Evolutionary conservation across 2,113 vertebrate species (phyloP).

Genomic region (Furnarius figulus): DNA sequence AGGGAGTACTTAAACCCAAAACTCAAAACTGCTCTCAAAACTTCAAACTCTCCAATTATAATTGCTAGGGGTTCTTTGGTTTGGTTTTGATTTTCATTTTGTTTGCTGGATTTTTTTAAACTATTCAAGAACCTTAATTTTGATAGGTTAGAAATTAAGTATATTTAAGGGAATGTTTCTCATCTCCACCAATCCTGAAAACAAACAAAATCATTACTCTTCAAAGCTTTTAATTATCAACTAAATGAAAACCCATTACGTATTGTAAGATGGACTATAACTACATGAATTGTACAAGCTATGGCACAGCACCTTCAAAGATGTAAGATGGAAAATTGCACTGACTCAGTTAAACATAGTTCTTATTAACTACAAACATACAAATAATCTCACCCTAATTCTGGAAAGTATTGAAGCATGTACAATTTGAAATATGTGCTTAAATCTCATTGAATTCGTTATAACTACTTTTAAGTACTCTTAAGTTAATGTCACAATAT

Average conservation of each 20-base stretch:
- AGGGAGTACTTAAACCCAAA: neutral
- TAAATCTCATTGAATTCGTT: neutral
- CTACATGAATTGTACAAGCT: neutral
- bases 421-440: neutral
- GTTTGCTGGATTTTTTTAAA: accelerated
- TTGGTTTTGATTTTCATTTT: neutral
- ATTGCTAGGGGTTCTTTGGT: neutral
- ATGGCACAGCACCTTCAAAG: neutral
- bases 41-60: neutral
- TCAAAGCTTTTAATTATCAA: neutral
- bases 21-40: too few relatives aligned
- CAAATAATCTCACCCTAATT: neutral
- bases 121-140: neutral
- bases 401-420: neutral
- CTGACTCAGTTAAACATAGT: neutral
- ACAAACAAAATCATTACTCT: neutral
- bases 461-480: neutral
- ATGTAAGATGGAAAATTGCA: neutral
- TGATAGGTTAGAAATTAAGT: neutral
- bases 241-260: neutral
- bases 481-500: neutral
- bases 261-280: neutral
- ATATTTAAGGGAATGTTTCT: neutral
- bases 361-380: neutral
- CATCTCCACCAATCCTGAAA: neutral